phyloP scores from a whole-genome alignment of 2,113 vertebrate genomes.

The Cynoglossus semilaevis region DNA sequence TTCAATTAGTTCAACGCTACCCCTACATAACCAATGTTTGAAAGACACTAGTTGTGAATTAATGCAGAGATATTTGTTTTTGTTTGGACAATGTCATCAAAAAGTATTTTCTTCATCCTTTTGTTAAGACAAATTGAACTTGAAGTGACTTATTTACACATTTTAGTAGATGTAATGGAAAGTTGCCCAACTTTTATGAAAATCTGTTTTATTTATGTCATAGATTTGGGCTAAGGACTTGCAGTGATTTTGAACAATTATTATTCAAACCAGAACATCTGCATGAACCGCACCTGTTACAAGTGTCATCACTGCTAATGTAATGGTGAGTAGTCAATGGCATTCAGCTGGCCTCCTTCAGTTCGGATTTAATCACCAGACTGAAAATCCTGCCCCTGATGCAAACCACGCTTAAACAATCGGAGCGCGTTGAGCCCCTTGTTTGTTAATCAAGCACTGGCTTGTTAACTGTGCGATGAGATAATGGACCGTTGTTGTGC shows the following conservation, averaged over 20 bases:
- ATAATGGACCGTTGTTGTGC: conserved; percentile 68
- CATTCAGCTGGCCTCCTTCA: conserved; percentile 31
- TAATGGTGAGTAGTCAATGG: conserved; percentile 14
- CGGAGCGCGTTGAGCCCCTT: conserved; percentile 65
- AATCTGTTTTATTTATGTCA: too few relatives aligned
- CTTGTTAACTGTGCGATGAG: conserved; percentile 67
- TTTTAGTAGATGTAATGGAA: too few relatives aligned
- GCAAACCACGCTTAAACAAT: conserved; percentile 68
- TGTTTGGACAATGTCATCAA: too few relatives aligned
- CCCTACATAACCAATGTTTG: too few relatives aligned
- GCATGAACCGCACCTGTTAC: conserved; percentile 16
- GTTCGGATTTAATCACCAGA: conserved; percentile 48
- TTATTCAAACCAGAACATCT: background rate
- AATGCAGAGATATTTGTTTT: too few relatives aligned
- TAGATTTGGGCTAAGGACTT: background rate
- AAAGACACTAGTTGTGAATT: too few relatives aligned
- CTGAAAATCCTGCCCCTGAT: conserved; percentile 56
- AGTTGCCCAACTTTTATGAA: too few relatives aligned
- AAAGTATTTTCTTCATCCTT: too few relatives aligned
- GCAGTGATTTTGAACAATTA: background rate
- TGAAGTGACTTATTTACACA: too few relatives aligned
- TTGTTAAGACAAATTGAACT: too few relatives aligned
- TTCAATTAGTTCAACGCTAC: too few relatives aligned
- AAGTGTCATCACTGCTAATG: conserved; percentile 22
- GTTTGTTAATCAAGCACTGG: conserved; percentile 71